These are phyloP conservation scores for Drosophila neutralis DNA, from an alignment of 2,888 invertebrate species.

Conservation along the genomic window DNA sequence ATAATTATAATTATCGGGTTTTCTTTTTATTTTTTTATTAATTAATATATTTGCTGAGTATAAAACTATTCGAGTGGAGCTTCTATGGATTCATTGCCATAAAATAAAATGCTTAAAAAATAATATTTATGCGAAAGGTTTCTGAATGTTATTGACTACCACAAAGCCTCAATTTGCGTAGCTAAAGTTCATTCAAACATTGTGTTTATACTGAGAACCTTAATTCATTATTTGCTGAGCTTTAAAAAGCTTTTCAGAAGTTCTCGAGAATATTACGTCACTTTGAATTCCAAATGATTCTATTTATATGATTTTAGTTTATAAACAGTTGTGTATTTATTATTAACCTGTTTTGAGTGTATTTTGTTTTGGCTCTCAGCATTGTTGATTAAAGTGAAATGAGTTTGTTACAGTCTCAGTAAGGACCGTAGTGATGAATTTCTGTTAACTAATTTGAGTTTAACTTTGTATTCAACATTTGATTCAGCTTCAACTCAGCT, in stretches of 20 bases:
- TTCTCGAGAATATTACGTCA: slow-evolving; percentile 23
- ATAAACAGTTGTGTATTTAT: neutral
- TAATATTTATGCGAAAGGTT: neutral
- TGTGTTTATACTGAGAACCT: neutral
- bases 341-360: slow-evolving; percentile 12
- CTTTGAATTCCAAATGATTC: neutral
- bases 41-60: neutral
- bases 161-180: neutral
- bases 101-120: neutral
- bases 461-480: neutral
- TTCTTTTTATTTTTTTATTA: neutral
- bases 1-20: neutral
- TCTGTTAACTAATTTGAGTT: neutral
- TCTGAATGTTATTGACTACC: neutral
- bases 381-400: neutral
- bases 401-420: neutral
- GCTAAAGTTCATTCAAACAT: slow-evolving; percentile 14
- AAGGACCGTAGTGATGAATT: neutral
- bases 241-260: slow-evolving; percentile 8
- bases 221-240: neutral
- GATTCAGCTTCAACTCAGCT: neutral
- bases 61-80: neutral
- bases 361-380: neutral
- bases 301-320: neutral
- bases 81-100: neutral